Percentiles rank a stretch among this genome's conserved stretches.
phyloP scores from a whole-genome alignment of 2,113 vertebrate genomes.

The Scatophagus argus region DNA sequence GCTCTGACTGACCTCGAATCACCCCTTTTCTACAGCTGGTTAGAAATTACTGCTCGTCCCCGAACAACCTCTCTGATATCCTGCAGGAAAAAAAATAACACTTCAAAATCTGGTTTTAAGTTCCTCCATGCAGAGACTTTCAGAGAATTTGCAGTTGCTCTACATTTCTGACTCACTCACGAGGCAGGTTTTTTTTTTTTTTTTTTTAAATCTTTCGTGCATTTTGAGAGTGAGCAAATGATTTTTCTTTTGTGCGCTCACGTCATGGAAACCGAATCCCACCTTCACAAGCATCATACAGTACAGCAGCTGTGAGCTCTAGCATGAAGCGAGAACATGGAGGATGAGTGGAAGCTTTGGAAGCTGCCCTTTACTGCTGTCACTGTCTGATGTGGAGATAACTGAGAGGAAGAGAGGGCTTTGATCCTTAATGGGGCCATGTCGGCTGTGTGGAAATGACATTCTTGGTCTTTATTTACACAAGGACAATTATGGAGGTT shows the following conservation, averaged over 20 bases:
- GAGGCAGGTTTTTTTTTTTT: conserved; percentile 22
- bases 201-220: conserved; percentile 1
- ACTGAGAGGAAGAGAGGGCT: conserved; percentile 68
- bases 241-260: conserved; percentile 23
- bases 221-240: not conserved
- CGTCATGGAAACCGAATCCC: not conserved
- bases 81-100: conserved; percentile 14
- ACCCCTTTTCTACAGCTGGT: not conserved
- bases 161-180: conserved; percentile 32
- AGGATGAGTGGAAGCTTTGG: conserved; percentile 42
- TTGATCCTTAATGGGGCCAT: conserved; percentile 77
- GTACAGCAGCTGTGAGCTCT: not conserved
- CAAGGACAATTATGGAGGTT: conserved; percentile 73
- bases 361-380: conserved; percentile 61
- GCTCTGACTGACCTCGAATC: conserved; percentile 18
- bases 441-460: conserved; percentile 73
- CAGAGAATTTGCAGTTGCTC: conserved; percentile 10
- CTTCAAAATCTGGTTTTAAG: not conserved
- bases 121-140: not conserved
- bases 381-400: conserved; percentile 77
- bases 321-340: conserved; percentile 1
- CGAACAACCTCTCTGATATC: conserved; percentile 20
- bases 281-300: not conserved
- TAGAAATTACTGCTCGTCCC: conserved; percentile 14
- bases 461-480: conserved; percentile 75